Evolutionary conservation across 2,113 vertebrate species (phyloP).

Genomic region (Verasper variegatus): DNA sequence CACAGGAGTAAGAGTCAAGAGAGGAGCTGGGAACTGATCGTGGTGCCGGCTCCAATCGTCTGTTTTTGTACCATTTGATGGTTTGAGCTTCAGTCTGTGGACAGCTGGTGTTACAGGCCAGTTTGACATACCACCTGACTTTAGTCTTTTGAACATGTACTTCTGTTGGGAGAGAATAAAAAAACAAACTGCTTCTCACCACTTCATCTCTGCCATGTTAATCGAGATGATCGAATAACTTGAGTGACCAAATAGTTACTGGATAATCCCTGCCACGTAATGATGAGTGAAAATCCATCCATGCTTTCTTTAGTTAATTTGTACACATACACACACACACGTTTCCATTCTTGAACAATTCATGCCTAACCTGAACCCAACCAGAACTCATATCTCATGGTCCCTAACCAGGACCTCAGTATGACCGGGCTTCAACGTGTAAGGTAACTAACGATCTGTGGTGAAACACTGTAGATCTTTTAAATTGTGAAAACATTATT

Average conservation of each 20-base stretch:
- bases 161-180: background rate
- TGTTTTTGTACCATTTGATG: constrained; percentile 9
- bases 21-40: background rate
- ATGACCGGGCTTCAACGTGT: no score
- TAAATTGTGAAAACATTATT: no score
- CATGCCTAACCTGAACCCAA: no score
- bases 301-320: no score
- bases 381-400: no score
- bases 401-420: no score
- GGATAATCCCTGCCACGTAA: background rate
- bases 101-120: constrained; percentile 19
- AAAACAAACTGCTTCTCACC: background rate
- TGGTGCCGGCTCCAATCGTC: background rate
- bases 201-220: background rate
- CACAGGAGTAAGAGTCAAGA: background rate
- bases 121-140: accelerated
- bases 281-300: background rate
- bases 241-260: no score
- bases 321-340: no score
- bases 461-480: no score
- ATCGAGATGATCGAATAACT: background rate
- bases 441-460: no score
- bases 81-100: background rate
- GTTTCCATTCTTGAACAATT: no score
- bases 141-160: background rate